Percentiles rank a stretch among this genome's conserved stretches.
phyloP scores from a whole-genome alignment of 2,797 vertebrate species.

The Anniella stebbinsi region DNA sequence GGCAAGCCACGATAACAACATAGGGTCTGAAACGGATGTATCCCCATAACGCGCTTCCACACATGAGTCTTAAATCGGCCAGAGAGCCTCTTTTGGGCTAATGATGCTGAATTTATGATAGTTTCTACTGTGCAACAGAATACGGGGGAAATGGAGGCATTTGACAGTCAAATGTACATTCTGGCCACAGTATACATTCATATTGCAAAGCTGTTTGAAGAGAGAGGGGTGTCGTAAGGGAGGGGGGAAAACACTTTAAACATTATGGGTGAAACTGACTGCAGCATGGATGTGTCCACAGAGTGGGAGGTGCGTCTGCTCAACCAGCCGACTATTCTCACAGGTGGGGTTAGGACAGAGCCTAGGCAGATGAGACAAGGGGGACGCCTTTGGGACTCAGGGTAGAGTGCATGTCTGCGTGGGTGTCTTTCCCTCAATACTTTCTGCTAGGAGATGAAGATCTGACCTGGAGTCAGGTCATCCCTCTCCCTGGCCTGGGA shows the following conservation, averaged over 20 bases:
- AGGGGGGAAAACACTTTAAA: background rate
- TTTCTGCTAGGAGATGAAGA: background rate
- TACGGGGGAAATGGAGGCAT: background rate
- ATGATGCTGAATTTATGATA: too few relatives aligned
- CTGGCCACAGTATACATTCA: background rate
- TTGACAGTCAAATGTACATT: background rate
- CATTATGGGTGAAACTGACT: too few relatives aligned
- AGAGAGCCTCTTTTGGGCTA: background rate
- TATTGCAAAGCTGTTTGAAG: background rate
- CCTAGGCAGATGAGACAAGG: too few relatives aligned
- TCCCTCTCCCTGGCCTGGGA: background rate
- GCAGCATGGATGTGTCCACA: background rate
- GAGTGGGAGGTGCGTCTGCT: too few relatives aligned
- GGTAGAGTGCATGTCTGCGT: accelerated
- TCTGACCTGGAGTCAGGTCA: background rate
- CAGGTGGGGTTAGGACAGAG: background rate
- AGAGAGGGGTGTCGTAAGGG: background rate
- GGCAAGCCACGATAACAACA: background rate
- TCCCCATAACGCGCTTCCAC: background rate
- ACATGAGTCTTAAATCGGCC: background rate
- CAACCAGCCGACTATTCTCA: too few relatives aligned
- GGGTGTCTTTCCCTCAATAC: background rate
- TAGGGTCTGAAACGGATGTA: background rate
- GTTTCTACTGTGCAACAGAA: background rate
- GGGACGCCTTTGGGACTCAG: too few relatives aligned